Evolutionary conservation across 2,113 vertebrate genomes (phyloP).

Genomic region (Campylorhamphus procurvoides): DNA sequence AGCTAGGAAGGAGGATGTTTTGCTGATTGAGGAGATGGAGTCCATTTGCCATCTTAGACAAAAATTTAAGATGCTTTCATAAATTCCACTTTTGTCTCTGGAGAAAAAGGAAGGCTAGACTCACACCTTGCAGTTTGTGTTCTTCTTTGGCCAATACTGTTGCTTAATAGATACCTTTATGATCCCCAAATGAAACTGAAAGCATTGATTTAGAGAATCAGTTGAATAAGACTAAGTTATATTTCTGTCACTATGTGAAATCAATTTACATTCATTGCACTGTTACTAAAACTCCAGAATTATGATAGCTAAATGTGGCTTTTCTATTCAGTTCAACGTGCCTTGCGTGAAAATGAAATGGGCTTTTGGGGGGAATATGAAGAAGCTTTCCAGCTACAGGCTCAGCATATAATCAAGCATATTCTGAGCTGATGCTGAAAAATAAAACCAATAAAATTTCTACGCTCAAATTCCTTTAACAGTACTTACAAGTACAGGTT

Average conservation of each 20-base stretch:
- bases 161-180: background rate
- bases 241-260: background rate
- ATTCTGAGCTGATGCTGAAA: background rate
- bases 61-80: background rate
- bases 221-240: background rate
- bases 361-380: background rate
- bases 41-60: background rate
- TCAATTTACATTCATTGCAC: background rate
- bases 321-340: background rate
- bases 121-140: background rate
- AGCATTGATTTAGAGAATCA: background rate
- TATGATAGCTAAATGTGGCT: background rate
- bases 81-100: background rate
- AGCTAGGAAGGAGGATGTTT: background rate
- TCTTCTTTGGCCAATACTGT: background rate
- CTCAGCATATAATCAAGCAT: background rate
- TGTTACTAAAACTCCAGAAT: background rate
- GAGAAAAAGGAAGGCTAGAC: background rate
- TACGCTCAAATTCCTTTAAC: background rate
- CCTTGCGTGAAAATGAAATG: background rate
- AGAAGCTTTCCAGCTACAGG: background rate
- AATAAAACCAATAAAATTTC: background rate
- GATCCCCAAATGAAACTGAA: background rate
- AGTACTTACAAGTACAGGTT: background rate
- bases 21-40: background rate